Base-by-base conservation (phyloP, 2,113 vertebrate species). In the Tichodroma muraria region DNA sequence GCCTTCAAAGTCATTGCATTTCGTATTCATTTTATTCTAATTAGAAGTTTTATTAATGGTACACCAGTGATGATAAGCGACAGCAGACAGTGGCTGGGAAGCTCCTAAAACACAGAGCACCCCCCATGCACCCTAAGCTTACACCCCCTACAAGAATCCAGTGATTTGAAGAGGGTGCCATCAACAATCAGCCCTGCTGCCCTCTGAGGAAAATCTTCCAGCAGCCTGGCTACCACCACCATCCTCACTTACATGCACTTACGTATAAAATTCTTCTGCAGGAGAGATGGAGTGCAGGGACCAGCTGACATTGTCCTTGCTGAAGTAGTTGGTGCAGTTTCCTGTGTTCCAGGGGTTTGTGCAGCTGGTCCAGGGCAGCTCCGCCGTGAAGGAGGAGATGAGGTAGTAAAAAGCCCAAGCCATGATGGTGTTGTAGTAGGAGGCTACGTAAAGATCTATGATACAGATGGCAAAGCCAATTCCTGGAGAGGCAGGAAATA, bases 361-460 rank as follows among this genome's bases (percentile, higher is more conserved):
- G 97, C 99, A 99, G 94, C 98, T 99, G 60, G 98, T 98, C 99
- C 99, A 99, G 18, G 99, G 99, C 96, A 99, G 98, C 60, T 97
- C 98, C 68, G 97, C 63, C 47, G 97, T 98, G 93, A 99, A 99
- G 61, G 99, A 99, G 17, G 99, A 99, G 18, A 99, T 93, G 95
- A 99, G 98, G 98, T 99, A 99, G 97, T 99, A 99, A 92, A 99
- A 97, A 4, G 99, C 99, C 99, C 99, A 99, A 88, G 99, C 99
- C 98, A 99, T 99, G 95, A 99, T 99, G 97, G 99, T 99, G 97
- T 99, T 99, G 97, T 99, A 99, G 98, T 99, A 99, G 97, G 99
- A 99, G 92, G 99, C 98, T 4, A 99, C 96, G 37, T 99, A 99
- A 66, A 99, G 98, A 66, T 98, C 98, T 49, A 99, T 99, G 92